Conservation (phyloP, 2,888 invertebrate genomes). For the Megastigmus dorsalis region DNA sequence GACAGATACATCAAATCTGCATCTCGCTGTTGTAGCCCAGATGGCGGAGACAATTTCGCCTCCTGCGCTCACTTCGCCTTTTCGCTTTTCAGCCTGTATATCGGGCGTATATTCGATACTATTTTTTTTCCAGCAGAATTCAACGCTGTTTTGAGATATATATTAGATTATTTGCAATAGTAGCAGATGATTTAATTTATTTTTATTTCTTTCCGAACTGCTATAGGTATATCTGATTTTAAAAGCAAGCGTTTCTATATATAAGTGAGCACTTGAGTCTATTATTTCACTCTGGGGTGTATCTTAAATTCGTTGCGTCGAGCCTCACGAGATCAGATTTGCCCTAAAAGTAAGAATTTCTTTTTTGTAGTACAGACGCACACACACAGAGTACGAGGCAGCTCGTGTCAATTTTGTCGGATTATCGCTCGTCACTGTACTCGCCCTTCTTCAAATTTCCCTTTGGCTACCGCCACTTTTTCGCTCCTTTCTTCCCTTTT, state of each 20-base stretch:
- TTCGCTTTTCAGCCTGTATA: too few relatives aligned
- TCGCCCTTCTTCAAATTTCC: conserved; percentile 53
- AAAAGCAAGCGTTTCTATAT: too few relatives aligned
- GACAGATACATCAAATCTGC: conserved; percentile 74
- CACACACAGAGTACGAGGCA: conserved; percentile 22
- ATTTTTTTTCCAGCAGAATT: too few relatives aligned
- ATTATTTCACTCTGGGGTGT: too few relatives aligned
- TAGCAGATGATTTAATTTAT: too few relatives aligned
- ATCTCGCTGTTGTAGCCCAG: conserved; percentile 64
- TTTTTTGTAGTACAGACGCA: neutral
- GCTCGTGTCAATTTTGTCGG: conserved; percentile 71
- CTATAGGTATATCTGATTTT: too few relatives aligned
- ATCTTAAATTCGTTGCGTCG: neutral
- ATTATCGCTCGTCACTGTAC: conserved; percentile 65
- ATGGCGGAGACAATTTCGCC: conserved; percentile 51
- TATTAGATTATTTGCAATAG: too few relatives aligned
- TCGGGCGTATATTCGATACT: too few relatives aligned
- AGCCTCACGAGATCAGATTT: neutral
- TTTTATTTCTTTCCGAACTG: too few relatives aligned
- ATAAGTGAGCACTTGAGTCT: too few relatives aligned
- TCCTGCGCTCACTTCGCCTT: too few relatives aligned
- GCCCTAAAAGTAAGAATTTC: conserved; percentile 1
- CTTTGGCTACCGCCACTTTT: conserved; percentile 10
- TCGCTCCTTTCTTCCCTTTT: conserved; percentile 32
- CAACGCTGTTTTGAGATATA: too few relatives aligned